Evolutionary conservation across 2,113 vertebrate species (phyloP).

Genomic region (Boulengeromyrus knoepffleri): DNA sequence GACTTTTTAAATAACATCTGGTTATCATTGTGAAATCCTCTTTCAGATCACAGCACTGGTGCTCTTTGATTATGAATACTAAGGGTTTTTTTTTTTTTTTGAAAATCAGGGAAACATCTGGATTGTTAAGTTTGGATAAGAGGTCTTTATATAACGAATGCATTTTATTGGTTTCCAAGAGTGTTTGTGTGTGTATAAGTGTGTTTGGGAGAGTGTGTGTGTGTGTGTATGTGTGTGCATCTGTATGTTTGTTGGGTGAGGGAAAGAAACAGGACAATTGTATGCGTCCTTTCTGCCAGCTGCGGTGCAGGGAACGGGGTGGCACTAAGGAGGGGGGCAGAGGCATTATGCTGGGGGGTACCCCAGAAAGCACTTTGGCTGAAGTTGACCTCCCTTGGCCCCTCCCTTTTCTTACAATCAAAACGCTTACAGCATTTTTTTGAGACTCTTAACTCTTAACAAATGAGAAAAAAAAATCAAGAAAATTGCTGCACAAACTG

Average conservation of each 20-base stretch:
- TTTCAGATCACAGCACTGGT: neutral
- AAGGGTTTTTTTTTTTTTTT: neutral
- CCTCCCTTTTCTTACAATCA: neutral
- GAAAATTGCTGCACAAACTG: neutral
- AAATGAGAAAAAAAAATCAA: neutral
- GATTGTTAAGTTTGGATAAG: neutral
- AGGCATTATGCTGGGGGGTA: neutral
- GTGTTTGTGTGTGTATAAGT: constrained; percentile 5
- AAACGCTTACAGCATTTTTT: neutral
- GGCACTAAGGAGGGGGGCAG: neutral
- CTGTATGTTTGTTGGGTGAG: neutral
- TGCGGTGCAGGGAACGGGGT: neutral
- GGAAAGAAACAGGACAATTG: neutral
- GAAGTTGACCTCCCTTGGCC: neutral
- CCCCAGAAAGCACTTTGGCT: neutral
- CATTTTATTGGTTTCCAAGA: neutral
- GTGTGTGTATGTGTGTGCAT: neutral
- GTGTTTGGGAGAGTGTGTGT: neutral
- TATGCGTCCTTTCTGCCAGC: constrained; percentile 3
- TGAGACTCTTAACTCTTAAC: neutral
- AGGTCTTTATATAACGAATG: neutral
- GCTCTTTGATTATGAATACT: neutral
- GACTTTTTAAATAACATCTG: neutral
- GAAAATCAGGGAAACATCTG: neutral
- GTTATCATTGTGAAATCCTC: neutral